Evolutionary conservation across 2,888 invertebrate genomes (phyloP).

Genomic region (Mystacides longicornis): DNA sequence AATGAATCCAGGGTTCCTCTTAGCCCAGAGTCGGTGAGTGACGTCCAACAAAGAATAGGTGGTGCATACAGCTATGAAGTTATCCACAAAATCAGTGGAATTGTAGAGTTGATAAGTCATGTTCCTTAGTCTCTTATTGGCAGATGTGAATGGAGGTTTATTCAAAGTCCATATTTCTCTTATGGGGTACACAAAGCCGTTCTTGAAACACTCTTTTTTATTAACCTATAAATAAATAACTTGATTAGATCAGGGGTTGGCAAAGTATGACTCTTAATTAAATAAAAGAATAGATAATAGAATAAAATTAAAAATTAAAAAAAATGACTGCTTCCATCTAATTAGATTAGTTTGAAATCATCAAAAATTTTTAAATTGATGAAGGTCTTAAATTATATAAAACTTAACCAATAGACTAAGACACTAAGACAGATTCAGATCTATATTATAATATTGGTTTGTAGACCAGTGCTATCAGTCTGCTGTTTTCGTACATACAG

Average conservation of each 20-base stretch:
- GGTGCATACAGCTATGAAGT: not conserved
- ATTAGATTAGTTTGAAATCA: too few relatives aligned
- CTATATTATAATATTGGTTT: too few relatives aligned
- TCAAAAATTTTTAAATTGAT: too few relatives aligned
- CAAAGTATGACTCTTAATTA: too few relatives aligned
- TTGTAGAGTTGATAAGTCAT: not conserved
- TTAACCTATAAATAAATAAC: not conserved
- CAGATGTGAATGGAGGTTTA: not conserved
- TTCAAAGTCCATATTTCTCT: not conserved
- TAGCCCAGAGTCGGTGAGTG: not conserved
- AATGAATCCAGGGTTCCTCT: not conserved
- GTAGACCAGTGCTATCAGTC: too few relatives aligned
- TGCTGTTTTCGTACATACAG: too few relatives aligned
- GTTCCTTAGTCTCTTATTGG: not conserved
- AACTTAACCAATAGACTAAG: too few relatives aligned
- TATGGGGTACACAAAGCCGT: constrained; percentile 1
- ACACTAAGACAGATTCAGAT: too few relatives aligned
- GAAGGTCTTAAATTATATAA: too few relatives aligned
- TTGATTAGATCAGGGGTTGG: too few relatives aligned
- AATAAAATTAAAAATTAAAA: not conserved
- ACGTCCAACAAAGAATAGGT: not conserved
- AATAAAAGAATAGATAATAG: too few relatives aligned
- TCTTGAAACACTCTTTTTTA: not conserved
- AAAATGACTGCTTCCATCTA: too few relatives aligned
- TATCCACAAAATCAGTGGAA: not conserved